Evolutionary conservation across 2,113 vertebrate genomes (phyloP).

Genomic region (Amphilophus citrinellus): DNA sequence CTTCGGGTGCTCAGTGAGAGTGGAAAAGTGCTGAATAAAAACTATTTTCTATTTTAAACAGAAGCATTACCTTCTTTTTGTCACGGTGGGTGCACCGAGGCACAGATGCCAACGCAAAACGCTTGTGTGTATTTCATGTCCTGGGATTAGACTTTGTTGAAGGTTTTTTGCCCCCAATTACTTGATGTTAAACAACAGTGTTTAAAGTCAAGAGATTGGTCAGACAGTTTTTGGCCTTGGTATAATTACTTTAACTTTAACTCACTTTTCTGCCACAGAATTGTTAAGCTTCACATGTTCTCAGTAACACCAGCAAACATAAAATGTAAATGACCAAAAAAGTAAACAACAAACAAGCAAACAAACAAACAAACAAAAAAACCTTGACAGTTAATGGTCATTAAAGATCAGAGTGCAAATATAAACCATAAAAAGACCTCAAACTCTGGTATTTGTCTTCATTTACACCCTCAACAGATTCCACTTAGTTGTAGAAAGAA

Average conservation of each 20-base stretch:
- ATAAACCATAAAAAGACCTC: background rate
- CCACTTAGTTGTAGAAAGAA: background rate
- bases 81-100: background rate
- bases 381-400: no score
- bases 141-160: background rate
- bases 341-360: no score
- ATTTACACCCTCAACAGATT: no score
- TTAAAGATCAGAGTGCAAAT: background rate
- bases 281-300: no score
- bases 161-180: background rate
- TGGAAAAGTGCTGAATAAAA: background rate
- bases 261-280: background rate
- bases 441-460: background rate
- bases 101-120: accelerated
- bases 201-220: background rate
- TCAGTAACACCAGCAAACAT: no score
- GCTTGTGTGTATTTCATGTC: background rate
- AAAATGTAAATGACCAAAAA: no score
- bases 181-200: background rate
- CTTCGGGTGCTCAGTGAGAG: background rate
- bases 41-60: background rate
- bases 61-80: background rate
- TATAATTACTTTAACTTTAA: background rate
- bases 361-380: no score
- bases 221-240: background rate